These are phyloP conservation scores for Alectura lathami DNA, from an alignment of 2,113 vertebrate species.

Conservation along the genomic window DNA sequence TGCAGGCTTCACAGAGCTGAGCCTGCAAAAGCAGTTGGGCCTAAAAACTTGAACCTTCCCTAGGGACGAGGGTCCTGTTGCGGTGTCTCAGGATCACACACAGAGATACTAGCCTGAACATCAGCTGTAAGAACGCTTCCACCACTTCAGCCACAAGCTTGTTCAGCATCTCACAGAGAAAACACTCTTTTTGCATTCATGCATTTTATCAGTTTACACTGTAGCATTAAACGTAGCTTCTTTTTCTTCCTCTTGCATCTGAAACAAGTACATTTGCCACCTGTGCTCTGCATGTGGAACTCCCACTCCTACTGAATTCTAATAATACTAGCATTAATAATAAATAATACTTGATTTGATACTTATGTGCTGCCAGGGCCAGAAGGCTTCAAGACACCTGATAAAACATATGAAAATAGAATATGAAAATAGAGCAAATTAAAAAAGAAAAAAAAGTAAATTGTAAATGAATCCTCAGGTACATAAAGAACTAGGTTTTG, in stretches of 20 bases:
- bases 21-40: accelerated
- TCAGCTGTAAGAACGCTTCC: background rate
- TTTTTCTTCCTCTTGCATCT: slow-evolving; percentile 6
- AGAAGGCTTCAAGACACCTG: background rate
- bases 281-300: background rate
- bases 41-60: background rate
- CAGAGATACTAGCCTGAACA: background rate
- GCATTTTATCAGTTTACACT: background rate
- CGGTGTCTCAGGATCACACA: background rate
- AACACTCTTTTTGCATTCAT: background rate
- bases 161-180: background rate
- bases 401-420: background rate
- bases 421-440: background rate
- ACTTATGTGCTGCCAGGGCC: background rate
- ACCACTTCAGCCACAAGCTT: background rate
- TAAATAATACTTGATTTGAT: background rate
- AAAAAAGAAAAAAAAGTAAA: background rate
- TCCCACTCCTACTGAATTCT: background rate
- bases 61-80: accelerated
- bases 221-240: background rate
- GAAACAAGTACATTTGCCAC: background rate
- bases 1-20: background rate
- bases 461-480: background rate
- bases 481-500: background rate
- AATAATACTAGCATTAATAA: slow-evolving; percentile 32